Evolutionary conservation across 2,888 invertebrate genomes (phyloP), one percentile per base, ranked within the genome.

Genomic region (Ennomos quercinarius): DNA sequence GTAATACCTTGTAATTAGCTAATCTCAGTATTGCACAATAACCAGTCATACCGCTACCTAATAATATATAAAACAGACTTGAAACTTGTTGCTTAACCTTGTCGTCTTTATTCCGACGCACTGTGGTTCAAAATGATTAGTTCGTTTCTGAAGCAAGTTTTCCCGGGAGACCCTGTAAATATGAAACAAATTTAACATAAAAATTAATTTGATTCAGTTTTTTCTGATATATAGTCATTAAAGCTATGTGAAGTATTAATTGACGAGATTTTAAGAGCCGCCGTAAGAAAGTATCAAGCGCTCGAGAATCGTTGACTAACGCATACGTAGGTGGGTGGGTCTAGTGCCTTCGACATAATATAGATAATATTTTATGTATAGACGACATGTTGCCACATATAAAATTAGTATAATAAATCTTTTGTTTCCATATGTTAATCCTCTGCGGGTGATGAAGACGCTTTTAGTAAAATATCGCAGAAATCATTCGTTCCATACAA

Each of bases 21-120:
- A 81, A 81, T 77, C 67, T 72, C 57, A 56, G 46, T 56, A 71
- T 81, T 81, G 73, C 83, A 72, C 78, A 81, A 81, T 73, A 69
- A 72, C 73, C 62, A 62, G 70, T 61, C 27, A 55, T 50, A 55
- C 58, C 56, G 64, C 64, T 67, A 57, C 61, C 65, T 71, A 67
- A 49, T 61, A 37, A 50, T 41, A 42, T 44, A 35, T 17, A 11
- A 27, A 13, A 35, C 44, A 35, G 10, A 34, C 34, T 51, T 47
- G 6, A 12, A 40, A 44, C 13, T 45, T 12, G 13, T 35, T 47
- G 57, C 36, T 34, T 49, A 39, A 55, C 57, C 41, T 60, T 60
- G 42, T n/a, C 9, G 49, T n/a, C 42, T 59, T 47, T 54, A 50
- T n/a, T 1, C 6, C 54, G 27, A 38, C 12, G 45, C 11, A 27